Conservation (phyloP, 2,113 vertebrate species). For the Hepsetus odoe region DNA sequence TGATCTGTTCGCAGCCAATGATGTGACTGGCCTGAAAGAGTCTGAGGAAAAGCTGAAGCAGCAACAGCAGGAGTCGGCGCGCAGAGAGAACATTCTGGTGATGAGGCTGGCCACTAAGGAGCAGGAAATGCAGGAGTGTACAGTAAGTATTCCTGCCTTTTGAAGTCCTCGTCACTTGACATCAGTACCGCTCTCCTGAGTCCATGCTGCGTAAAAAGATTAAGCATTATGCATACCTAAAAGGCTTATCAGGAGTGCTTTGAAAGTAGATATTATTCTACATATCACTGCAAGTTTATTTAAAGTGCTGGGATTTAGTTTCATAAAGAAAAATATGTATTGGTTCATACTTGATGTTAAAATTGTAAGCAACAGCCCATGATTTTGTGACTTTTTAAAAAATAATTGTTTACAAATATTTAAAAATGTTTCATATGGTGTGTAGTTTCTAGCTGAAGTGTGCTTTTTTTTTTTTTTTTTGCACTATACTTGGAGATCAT, state of each 20-base stretch:
- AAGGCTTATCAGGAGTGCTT: neutral
- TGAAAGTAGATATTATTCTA: neutral
- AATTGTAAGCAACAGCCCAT: neutral
- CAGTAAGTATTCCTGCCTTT: constrained; percentile 81
- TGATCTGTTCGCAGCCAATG: constrained; percentile 81
- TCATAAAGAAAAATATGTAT: neutral
- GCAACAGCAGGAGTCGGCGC: constrained; percentile 98
- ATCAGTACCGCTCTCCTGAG: neutral
- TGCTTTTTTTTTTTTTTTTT: too few species aligned
- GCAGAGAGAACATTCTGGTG: constrained; percentile 97
- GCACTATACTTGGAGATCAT: too few species aligned
- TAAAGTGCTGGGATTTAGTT: neutral
- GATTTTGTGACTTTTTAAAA: too few species aligned
- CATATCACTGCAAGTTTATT: neutral
- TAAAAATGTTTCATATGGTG: too few species aligned
- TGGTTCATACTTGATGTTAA: neutral
- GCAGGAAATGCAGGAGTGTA: constrained; percentile 99
- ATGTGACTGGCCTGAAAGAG: constrained; percentile 94
- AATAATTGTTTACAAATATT: too few species aligned
- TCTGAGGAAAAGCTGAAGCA: constrained; percentile 99
- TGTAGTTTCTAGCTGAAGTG: too few species aligned
- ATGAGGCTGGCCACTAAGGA: constrained; percentile 99
- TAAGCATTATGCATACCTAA: neutral
- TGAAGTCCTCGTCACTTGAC: neutral
- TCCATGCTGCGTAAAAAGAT: neutral